Conservation (phyloP, 2,797 vertebrate species). For the Cynodonichthys magdalenae region DNA sequence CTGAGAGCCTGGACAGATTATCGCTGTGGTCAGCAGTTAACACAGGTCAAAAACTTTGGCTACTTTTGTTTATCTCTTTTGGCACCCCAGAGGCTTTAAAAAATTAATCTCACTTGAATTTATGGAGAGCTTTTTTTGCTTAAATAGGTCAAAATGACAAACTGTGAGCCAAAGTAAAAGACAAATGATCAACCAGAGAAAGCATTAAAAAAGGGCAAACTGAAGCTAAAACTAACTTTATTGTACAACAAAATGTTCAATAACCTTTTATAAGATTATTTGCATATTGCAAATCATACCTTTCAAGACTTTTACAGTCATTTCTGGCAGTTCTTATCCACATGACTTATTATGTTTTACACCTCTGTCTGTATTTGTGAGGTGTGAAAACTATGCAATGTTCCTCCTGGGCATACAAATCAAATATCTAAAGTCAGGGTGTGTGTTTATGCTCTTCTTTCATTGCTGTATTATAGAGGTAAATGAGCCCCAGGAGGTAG, state of each 20-base stretch:
- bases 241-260: slow-evolving; percentile 15
- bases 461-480: slow-evolving; percentile 12
- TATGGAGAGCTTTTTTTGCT: slow-evolving; percentile 36
- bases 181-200: slow-evolving; percentile 15
- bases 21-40: slow-evolving; percentile 56
- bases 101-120: slow-evolving; percentile 58
- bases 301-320: slow-evolving; percentile 11
- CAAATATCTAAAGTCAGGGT: slow-evolving; percentile 16
- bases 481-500: slow-evolving; percentile 16
- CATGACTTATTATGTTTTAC: slow-evolving; percentile 10
- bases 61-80: slow-evolving; percentile 67
- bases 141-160: slow-evolving; percentile 51
- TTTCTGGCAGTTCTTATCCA: slow-evolving; percentile 31
- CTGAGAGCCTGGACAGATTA: slow-evolving; percentile 47
- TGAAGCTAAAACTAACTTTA: slow-evolving; percentile 7
- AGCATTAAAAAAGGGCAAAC: slow-evolving; percentile 3
- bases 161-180: slow-evolving; percentile 23
- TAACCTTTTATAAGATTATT: slow-evolving; percentile 25
- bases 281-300: slow-evolving; percentile 4
- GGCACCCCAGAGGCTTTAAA: slow-evolving; percentile 52
- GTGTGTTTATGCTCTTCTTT: slow-evolving; percentile 27
- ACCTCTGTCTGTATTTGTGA: slow-evolving; percentile 20
- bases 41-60: slow-evolving; percentile 51
- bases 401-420: slow-evolving; percentile 29
- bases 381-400: slow-evolving; percentile 21